Conservation (phyloP, 2,797 vertebrate species). For the Ceyx erithaca region DNA sequence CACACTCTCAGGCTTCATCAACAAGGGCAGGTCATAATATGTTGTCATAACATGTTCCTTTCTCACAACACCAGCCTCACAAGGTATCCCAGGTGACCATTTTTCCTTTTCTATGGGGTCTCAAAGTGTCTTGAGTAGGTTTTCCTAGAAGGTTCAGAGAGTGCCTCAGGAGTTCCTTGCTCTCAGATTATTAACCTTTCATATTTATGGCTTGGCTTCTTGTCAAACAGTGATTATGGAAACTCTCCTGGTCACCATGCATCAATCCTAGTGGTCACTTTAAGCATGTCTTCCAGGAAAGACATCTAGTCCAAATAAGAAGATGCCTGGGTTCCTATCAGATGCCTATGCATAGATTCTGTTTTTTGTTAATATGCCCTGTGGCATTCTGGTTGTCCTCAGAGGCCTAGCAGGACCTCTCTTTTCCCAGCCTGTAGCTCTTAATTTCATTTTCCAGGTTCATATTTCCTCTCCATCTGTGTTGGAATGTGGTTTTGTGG, state of each 20-base stretch:
- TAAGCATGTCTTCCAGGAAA: background rate
- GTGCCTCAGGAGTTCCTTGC: rapidly evolving
- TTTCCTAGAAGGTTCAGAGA: background rate
- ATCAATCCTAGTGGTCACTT: background rate
- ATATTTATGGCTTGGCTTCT: background rate
- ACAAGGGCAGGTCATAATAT: background rate
- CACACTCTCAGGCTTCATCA: background rate
- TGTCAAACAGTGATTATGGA: background rate
- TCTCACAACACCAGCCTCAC: background rate
- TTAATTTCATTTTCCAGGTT: background rate
- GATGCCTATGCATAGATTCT: background rate
- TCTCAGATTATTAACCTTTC: background rate
- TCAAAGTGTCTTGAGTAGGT: background rate
- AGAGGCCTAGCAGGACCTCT: background rate
- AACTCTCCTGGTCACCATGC: background rate
- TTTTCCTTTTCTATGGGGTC: background rate
- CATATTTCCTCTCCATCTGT: rapidly evolving
- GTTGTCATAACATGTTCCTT: background rate
- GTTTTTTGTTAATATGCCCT: background rate
- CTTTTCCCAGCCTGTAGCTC: rapidly evolving
- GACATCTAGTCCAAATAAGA: background rate
- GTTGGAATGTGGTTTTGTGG: rapidly evolving
- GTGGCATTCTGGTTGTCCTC: background rate
- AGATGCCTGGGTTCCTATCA: background rate
- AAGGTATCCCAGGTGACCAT: background rate